Evolutionary conservation across 1,140 invertebrate species (phyloP).

Genomic region (Drosophila quadrilineata): DNA sequence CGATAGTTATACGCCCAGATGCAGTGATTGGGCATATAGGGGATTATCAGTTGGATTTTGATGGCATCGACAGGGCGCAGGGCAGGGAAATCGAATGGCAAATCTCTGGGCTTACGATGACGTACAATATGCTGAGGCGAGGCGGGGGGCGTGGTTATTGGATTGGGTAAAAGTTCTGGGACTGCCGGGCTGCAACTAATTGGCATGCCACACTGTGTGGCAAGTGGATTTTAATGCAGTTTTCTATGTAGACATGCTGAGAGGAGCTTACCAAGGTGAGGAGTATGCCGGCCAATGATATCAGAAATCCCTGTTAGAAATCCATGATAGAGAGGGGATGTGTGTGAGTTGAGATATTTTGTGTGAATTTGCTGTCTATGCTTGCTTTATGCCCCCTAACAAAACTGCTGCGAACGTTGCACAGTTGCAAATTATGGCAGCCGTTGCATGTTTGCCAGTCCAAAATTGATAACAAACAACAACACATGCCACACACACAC

Average conservation of each 20-base stretch:
- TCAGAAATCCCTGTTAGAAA: not conserved
- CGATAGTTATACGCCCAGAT: not conserved
- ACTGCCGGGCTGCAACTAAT: not conserved
- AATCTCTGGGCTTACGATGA: not conserved
- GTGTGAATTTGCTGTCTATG: not conserved
- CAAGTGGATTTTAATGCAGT: not conserved
- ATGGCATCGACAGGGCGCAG: not conserved
- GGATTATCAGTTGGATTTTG: not conserved
- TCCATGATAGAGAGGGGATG: not conserved
- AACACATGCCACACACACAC: not conserved
- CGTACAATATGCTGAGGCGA: not conserved
- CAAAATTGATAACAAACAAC: constrained; percentile 7
- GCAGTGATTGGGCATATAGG: not conserved
- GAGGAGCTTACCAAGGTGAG: not conserved
- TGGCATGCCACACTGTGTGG: not conserved
- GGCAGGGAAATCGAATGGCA: not conserved
- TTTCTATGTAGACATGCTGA: not conserved
- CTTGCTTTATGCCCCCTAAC: not conserved
- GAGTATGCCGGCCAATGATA: not conserved
- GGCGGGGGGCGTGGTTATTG: not conserved
- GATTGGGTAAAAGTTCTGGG: not conserved
- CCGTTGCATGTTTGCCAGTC: not conserved
- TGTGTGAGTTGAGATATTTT: not conserved
- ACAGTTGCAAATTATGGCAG: constrained; percentile 1
- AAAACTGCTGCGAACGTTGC: not conserved